Conservation (phyloP, 2,888 invertebrate species). For the Hyposoter didymator region DNA sequence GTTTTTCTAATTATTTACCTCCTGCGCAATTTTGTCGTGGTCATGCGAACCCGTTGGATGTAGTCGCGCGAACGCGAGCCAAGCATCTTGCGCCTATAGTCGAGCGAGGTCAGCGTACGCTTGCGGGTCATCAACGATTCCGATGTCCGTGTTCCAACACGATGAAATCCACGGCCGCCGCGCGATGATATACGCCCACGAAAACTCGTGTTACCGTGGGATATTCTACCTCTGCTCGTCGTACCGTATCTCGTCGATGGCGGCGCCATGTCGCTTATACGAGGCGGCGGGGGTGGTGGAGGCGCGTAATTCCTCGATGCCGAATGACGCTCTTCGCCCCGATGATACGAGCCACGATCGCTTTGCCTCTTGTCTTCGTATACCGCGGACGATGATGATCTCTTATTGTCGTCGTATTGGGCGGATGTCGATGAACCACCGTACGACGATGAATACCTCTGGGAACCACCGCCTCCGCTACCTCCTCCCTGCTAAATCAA, state of each 20-base stretch:
- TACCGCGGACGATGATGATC: constrained; percentile 79
- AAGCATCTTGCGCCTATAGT: constrained; percentile 82
- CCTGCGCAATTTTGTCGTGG: constrained; percentile 81
- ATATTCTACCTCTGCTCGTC: constrained; percentile 80
- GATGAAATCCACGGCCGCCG: constrained; percentile 80
- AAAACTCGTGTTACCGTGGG: constrained; percentile 79
- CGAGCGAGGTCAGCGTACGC: constrained; percentile 79
- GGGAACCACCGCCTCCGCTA: constrained; percentile 77
- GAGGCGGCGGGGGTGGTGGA: constrained; percentile 75
- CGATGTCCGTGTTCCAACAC: constrained; percentile 77
- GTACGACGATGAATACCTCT: constrained; percentile 82
- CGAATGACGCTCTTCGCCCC: constrained; percentile 81
- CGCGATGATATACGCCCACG: constrained; percentile 80
- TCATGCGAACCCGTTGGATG: constrained; percentile 82
- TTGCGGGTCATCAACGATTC: constrained; percentile 81
- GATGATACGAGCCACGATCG: constrained; percentile 81
- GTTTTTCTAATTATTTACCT: constrained; percentile 82
- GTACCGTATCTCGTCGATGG: constrained; percentile 78
- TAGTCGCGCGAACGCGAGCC: constrained; percentile 82
- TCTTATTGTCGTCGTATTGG: constrained; percentile 81
- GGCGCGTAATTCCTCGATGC: constrained; percentile 81
- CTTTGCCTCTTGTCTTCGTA: constrained; percentile 82
- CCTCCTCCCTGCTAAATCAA: constrained; percentile 83
- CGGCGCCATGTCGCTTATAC: constrained; percentile 81
- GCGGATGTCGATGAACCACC: constrained; percentile 79